These are phyloP conservation scores for Mirza zaza DNA, from an alignment of 2,113 vertebrate genomes.

Conservation along the genomic window DNA sequence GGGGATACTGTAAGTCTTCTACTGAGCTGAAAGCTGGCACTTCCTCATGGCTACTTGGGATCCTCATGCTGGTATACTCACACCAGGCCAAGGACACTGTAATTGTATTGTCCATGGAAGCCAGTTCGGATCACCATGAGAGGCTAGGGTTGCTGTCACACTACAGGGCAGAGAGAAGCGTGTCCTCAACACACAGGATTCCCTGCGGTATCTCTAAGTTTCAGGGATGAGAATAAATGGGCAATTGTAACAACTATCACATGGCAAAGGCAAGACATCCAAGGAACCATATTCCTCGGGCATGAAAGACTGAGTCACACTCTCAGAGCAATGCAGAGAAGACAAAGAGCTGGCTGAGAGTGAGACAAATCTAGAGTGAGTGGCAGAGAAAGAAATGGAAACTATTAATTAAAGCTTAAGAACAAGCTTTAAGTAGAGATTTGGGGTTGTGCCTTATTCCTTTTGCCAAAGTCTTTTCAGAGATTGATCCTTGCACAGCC, in stretches of 20 bases:
- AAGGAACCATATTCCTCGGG: not conserved
- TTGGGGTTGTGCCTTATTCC: not conserved
- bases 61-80: not conserved
- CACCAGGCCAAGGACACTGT: not conserved
- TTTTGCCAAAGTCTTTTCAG: not conserved
- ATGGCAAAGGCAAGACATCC: not conserved
- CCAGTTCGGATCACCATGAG: not conserved
- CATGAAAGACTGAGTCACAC: not conserved
- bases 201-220: not conserved
- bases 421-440: not conserved
- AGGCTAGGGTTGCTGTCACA: not conserved
- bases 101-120: not conserved
- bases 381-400: not conserved
- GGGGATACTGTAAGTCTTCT: not conserved
- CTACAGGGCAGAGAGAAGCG: not conserved
- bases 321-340: not conserved
- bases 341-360: not conserved
- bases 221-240: not conserved
- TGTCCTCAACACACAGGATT: too few species aligned
- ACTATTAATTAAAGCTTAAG: not conserved
- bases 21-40: not conserved
- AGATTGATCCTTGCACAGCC: not conserved
- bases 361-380: not conserved
- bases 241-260: not conserved
- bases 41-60: too few species aligned